phyloP scores from a whole-genome alignment of 2,113 vertebrate genomes.

The Syngnathus floridae region DNA sequence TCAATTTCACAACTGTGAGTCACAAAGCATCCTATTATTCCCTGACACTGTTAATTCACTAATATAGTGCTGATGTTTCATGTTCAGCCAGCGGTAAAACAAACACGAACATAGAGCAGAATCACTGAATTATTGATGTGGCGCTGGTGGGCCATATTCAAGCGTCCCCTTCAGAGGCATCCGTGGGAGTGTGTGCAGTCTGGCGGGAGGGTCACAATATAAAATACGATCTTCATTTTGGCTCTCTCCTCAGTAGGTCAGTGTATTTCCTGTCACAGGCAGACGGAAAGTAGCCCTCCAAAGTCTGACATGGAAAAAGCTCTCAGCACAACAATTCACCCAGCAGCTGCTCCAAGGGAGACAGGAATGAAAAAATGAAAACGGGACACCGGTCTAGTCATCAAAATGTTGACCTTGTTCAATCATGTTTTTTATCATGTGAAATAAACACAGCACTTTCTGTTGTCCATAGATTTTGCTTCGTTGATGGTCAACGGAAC shows the following conservation, averaged over 20 bases:
- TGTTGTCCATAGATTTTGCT: too few relatives aligned
- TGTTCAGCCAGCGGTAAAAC: conserved; percentile 31
- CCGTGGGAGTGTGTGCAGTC: neutral
- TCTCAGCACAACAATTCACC: conserved; percentile 44
- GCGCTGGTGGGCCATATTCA: conserved; percentile 34
- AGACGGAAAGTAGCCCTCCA: conserved; percentile 45
- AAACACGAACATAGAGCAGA: conserved; percentile 38
- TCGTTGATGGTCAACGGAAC: too few relatives aligned
- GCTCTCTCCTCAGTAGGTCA: conserved; percentile 35
- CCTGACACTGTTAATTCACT: conserved; percentile 13
- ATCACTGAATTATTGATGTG: conserved; percentile 54
- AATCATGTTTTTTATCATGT: too few relatives aligned
- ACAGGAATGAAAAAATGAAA: conserved; percentile 19
- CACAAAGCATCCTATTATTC: conserved; percentile 25
- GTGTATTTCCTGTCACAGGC: conserved; percentile 50
- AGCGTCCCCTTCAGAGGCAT: neutral
- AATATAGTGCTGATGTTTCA: conserved; percentile 33
- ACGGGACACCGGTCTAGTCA: conserved; percentile 2
- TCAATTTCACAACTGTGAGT: neutral
- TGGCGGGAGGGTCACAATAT: neutral
- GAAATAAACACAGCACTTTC: too few relatives aligned
- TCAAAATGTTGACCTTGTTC: too few relatives aligned
- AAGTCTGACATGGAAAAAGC: conserved; percentile 53
- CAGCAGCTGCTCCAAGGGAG: conserved; percentile 47
- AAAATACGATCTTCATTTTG: conserved; percentile 18